Conservation (phyloP, 2,113 vertebrate genomes). For the Andinoacara biseriatus region DNA sequence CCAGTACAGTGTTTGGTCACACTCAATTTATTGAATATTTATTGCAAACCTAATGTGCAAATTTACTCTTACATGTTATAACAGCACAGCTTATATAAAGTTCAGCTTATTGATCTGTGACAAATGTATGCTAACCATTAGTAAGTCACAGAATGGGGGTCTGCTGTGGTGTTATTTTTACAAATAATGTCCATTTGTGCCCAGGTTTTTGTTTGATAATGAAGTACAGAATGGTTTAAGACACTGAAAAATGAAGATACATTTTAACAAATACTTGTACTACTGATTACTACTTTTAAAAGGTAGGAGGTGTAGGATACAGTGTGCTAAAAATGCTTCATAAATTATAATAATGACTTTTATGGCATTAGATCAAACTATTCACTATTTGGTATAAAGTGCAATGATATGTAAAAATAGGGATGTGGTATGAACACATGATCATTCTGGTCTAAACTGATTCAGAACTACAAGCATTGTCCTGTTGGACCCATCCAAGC, state of each 20-base stretch:
- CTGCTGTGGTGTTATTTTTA: background rate
- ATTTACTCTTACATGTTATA: too few species aligned
- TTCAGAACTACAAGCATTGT: background rate
- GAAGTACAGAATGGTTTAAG: background rate
- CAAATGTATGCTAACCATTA: background rate
- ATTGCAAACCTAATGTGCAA: background rate
- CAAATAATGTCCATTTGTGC: background rate
- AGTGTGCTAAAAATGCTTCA: background rate
- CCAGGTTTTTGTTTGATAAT: rapidly evolving
- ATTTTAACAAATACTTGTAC: background rate
- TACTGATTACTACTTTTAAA: background rate
- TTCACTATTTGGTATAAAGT: background rate
- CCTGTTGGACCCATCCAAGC: background rate
- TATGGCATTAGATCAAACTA: background rate
- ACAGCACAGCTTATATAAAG: background rate
- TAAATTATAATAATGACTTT: background rate
- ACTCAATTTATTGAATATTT: background rate
- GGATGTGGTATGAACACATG: background rate
- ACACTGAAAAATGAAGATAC: rapidly evolving
- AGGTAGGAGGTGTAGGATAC: background rate
- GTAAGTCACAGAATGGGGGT: background rate
- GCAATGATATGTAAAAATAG: background rate
- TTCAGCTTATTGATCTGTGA: background rate
- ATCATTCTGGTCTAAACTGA: background rate
- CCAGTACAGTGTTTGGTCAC: background rate